Base-by-base conservation (phyloP, 2,888 invertebrate species). In the Dasypolia templi region DNA sequence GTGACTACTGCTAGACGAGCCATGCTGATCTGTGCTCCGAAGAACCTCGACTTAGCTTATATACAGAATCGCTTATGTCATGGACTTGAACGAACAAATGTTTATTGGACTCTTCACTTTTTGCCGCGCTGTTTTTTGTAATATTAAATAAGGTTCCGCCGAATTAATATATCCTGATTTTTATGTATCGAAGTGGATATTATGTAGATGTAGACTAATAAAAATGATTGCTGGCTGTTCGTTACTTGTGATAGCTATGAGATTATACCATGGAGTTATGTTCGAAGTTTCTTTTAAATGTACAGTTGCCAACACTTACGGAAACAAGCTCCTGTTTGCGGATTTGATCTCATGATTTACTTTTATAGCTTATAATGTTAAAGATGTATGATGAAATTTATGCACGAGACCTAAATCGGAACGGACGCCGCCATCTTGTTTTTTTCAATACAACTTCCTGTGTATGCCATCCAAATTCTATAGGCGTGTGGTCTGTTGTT, bases 61-160 rank as follows among this genome's bases (percentile, higher is more conserved):
- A 95, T 93, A 94, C 88, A 75, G 73, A 58, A 77, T 59, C 69
- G 91, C 92, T 92, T 91, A 93, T 92, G 92, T 92, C 93, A 93
- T 93, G 89, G 84, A 87, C 86, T 85, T 78, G 82, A 89, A 77
- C 85, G 79, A 69, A 79, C 88, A 81, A 91, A 89, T 91, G 89
- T 92, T 92, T 92, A 89, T 88, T 83, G 84, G 80, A 87, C 87
- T 92, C 92, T 91, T 92, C 90, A 92, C 22, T 81, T 95, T 94
- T 95, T 94, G 84, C 69, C 71, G 66, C 56, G 86, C 17, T 49
- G 5, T 80, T 73, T 79, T 91, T 92, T 90, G 89, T 89, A 83
- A 79, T 66, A 72, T 59, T 75, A 71, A 85, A 86, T 89, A 83
- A 82, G 90, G 89, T 88, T 89, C 89, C 86, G 82, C 67, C 59